Evolutionary conservation across 2,888 invertebrate genomes (phyloP).

Genomic region (Acanthosepion pharaonis): DNA sequence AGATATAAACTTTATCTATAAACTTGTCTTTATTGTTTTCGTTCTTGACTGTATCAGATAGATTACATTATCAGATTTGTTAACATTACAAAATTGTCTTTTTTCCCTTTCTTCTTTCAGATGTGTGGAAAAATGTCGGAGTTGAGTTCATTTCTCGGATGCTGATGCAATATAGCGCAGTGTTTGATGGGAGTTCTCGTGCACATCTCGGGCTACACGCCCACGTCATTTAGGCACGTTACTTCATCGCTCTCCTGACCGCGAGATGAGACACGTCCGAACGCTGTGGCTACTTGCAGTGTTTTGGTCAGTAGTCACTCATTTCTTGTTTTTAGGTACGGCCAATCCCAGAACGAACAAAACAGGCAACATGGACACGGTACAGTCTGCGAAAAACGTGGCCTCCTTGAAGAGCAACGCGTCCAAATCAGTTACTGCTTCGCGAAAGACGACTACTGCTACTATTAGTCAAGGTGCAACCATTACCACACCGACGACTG

Average conservation of each 20-base stretch:
- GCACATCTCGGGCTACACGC: not conserved
- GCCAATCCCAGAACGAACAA: not conserved
- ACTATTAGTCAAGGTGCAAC: not conserved
- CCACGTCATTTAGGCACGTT: not conserved
- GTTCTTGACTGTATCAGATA: no score
- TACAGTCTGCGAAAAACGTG: not conserved
- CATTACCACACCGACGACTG: not conserved
- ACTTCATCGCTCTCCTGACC: conserved; percentile 33
- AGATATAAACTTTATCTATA: no score
- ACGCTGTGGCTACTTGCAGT: conserved; percentile 33
- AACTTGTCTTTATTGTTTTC: no score
- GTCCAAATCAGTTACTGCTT: not conserved
- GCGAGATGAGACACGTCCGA: conserved; percentile 2
- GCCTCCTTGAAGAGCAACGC: not conserved
- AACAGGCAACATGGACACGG: not conserved
- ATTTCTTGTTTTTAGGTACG: not conserved
- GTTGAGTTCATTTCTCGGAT: not conserved
- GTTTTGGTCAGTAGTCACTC: not conserved
- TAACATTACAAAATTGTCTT: no score
- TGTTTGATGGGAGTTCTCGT: not conserved
- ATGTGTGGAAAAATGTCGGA: not conserved
- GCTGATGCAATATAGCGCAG: not conserved
- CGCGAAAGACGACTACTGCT: not conserved
- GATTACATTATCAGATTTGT: no score
- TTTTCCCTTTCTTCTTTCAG: not conserved